A percentile compares a stretch with the other conserved stretches of the same genome.
phyloP scores from a whole-genome alignment of 2,113 vertebrate genomes.

The Uria aalge region DNA sequence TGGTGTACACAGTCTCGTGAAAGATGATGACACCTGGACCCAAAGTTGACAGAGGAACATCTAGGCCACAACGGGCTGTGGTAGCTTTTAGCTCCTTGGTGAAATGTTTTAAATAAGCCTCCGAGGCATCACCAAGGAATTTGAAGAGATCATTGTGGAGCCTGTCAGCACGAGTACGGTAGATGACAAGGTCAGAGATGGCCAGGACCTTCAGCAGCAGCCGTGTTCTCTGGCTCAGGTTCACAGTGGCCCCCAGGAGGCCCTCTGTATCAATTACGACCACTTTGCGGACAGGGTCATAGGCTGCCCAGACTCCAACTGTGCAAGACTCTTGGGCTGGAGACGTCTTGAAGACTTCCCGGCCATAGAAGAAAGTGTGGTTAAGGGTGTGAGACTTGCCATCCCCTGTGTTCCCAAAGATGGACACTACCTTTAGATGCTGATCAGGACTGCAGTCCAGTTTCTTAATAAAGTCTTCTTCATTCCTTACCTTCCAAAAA shows the following conservation, averaged over 20 bases:
- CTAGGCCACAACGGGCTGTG: slow-evolving; percentile 93
- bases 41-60: slow-evolving; percentile 94
- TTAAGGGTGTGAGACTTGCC: slow-evolving; percentile 98
- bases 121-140: slow-evolving; percentile 96
- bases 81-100: slow-evolving; percentile 96
- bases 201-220: slow-evolving; percentile 96
- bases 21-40: slow-evolving; percentile 97
- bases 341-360: slow-evolving; percentile 96
- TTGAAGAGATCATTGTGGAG: slow-evolving; percentile 98
- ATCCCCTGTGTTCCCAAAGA: slow-evolving; percentile 98
- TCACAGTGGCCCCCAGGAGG: slow-evolving; percentile 91
- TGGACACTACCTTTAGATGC: slow-evolving; percentile 96
- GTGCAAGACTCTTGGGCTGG: slow-evolving; percentile 98
- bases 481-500: slow-evolving; percentile 84
- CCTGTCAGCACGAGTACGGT: slow-evolving; percentile 95
- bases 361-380: slow-evolving; percentile 95
- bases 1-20: slow-evolving; percentile 97
- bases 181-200: slow-evolving; percentile 95
- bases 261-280: slow-evolving; percentile 96
- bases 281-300: slow-evolving; percentile 90
- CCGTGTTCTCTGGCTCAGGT: slow-evolving; percentile 93
- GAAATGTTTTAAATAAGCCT: slow-evolving; percentile 97
- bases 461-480: slow-evolving; percentile 90
- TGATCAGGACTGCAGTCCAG: slow-evolving; percentile 89
- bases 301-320: slow-evolving; percentile 95